Evolutionary conservation across 2,797 vertebrate genomes (phyloP).

Genomic region (Erithacus rubecula): DNA sequence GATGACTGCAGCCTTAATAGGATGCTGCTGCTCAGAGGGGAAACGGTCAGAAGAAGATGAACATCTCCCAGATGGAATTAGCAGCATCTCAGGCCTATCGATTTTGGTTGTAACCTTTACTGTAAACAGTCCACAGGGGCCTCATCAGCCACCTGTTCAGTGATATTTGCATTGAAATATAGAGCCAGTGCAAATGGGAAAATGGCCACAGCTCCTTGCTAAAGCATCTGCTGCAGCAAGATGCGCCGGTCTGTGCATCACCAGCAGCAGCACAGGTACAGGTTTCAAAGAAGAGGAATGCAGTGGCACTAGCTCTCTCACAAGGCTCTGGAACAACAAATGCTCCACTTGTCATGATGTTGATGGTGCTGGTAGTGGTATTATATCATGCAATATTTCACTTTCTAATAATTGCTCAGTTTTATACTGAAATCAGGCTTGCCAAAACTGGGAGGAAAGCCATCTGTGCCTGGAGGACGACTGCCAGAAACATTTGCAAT

Average conservation of each 20-base stretch:
- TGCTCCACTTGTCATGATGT: constrained; percentile 13
- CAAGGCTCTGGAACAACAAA: background rate
- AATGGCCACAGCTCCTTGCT: constrained; percentile 50
- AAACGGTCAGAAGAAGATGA: constrained; percentile 51
- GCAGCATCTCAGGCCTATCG: constrained; percentile 68
- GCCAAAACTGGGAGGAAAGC: constrained; percentile 60
- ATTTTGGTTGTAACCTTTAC: constrained; percentile 74
- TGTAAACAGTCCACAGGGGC: constrained; percentile 59
- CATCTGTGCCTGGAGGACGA: constrained; percentile 36
- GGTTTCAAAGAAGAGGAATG: constrained; percentile 37
- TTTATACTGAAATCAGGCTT: constrained; percentile 50
- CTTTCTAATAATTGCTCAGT: constrained; percentile 68
- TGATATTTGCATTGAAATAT: constrained; percentile 65
- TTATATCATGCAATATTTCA: constrained; percentile 57
- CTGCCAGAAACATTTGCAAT: constrained; percentile 51
- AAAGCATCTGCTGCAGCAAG: constrained; percentile 57
- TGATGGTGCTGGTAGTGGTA: background rate
- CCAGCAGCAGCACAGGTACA: constrained; percentile 25
- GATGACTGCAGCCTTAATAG: constrained; percentile 54
- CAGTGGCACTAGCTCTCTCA: constrained; percentile 28
- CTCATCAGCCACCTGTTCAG: constrained; percentile 62
- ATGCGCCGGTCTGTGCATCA: constrained; percentile 6
- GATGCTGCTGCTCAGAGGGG: constrained; percentile 61
- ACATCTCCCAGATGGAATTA: constrained; percentile 68
- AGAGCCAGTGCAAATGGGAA: constrained; percentile 63